These are phyloP conservation scores for Coptodon bakossiorum DNA, from an alignment of 2,113 vertebrate genomes.

Conservation along the genomic window DNA sequence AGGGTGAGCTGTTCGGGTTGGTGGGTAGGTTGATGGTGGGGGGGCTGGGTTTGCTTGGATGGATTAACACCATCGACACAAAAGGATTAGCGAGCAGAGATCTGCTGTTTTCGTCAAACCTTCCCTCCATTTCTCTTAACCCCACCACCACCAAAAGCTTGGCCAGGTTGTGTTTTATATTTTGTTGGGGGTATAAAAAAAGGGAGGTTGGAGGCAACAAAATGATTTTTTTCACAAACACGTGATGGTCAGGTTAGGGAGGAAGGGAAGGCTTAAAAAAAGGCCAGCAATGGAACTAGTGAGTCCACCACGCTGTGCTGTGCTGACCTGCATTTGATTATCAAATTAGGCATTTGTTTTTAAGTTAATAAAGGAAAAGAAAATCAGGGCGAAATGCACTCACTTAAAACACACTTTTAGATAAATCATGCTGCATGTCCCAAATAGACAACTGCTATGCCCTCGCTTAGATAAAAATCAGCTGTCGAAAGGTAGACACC, in stretches of 20 bases:
- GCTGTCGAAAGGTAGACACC: slow-evolving; percentile 25
- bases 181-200: neutral
- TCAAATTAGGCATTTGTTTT: neutral
- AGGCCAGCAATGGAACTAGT: neutral
- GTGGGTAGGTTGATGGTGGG: neutral
- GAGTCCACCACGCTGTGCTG: slow-evolving; percentile 1
- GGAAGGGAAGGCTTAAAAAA: neutral
- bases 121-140: slow-evolving; percentile 40
- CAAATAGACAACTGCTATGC: slow-evolving; percentile 12
- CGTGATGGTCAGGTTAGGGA: neutral
- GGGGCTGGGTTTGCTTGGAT: slow-evolving; percentile 4
- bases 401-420: neutral
- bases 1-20: neutral
- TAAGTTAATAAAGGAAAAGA: neutral
- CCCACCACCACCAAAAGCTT: neutral
- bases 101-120: slow-evolving; percentile 72
- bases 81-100: slow-evolving; percentile 68
- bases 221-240: slow-evolving; percentile 20
- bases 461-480: slow-evolving; percentile 27
- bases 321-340: neutral
- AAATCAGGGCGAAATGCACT: neutral
- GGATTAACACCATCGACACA: slow-evolving; percentile 70
- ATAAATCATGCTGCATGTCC: neutral
- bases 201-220: neutral
- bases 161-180: neutral